phyloP scores from a whole-genome alignment of 2,113 vertebrate species.

The Callospermophilus lateralis region DNA sequence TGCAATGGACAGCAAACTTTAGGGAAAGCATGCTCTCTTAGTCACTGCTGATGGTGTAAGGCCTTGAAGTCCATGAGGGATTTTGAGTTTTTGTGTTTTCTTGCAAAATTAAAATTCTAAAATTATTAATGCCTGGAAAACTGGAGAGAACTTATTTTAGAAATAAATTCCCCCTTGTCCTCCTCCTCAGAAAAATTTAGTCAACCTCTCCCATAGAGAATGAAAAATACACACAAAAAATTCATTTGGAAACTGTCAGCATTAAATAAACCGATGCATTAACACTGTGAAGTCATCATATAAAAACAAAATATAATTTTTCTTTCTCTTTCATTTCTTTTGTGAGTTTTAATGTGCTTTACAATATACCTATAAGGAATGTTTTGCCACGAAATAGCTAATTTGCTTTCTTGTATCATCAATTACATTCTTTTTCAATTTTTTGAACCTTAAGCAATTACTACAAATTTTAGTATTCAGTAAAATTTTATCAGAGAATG shows the following conservation, averaged over 20 bases:
- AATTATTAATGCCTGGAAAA: background rate
- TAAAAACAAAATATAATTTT: background rate
- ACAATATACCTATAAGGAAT: background rate
- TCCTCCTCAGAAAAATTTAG: background rate
- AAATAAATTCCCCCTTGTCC: background rate
- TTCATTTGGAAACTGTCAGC: background rate
- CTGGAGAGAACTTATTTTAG: background rate
- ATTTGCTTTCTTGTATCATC: background rate
- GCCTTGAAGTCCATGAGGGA: background rate
- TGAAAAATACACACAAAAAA: background rate
- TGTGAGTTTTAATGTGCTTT: background rate
- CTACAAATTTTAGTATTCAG: background rate
- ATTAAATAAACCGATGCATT: background rate
- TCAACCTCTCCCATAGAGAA: background rate
- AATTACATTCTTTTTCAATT: background rate
- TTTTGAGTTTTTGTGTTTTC: background rate
- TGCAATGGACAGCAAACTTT: background rate
- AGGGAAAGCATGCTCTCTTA: accelerated
- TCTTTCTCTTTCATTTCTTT: background rate
- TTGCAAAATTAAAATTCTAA: background rate
- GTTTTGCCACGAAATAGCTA: background rate
- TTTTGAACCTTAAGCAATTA: background rate
- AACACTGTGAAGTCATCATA: background rate
- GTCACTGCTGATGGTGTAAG: background rate
- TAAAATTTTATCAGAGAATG: background rate